These are phyloP conservation scores for Parazoanthus swiftii DNA, from an alignment of 92 coral and sea anemone species.

Conservation along the genomic window DNA sequence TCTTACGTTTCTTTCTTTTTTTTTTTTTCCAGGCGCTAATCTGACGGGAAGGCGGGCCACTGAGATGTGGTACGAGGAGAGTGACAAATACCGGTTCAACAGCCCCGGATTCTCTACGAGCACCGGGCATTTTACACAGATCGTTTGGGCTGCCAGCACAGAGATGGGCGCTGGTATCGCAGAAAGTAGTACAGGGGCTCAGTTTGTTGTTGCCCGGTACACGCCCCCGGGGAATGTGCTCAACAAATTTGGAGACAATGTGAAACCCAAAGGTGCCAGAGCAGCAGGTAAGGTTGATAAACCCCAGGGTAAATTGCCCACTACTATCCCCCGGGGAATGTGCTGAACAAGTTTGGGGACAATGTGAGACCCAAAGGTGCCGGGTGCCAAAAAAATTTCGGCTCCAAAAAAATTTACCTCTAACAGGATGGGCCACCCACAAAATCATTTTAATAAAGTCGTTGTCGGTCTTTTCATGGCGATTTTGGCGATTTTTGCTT, in stretches of 20 bases:
- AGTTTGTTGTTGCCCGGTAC: slow-evolving; percentile 92
- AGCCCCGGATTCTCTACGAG: slow-evolving; percentile 83
- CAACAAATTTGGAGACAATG: slow-evolving; percentile 92
- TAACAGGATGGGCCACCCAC: too few species aligned
- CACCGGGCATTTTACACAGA: slow-evolving; percentile 97
- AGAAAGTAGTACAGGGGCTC: slow-evolving; percentile 88
- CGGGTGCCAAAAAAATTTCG: too few species aligned
- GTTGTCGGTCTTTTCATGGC: too few species aligned
- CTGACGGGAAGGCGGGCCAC: slow-evolving; percentile 89
- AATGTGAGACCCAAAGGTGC: too few species aligned
- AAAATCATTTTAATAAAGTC: too few species aligned
- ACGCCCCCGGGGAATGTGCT: slow-evolving; percentile 96
- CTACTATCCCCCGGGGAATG: too few species aligned
- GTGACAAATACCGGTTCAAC: slow-evolving; percentile 75
- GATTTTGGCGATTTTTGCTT: not conserved
- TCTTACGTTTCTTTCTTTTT: not conserved
- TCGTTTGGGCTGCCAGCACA: slow-evolving; percentile 86
- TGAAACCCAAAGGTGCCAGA: slow-evolving; percentile 65
- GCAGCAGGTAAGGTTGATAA: slow-evolving; percentile 48
- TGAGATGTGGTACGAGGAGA: slow-evolving; percentile 99
- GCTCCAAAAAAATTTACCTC: too few species aligned
- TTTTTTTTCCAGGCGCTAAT: slow-evolving; percentile 64
- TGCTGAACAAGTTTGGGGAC: too few species aligned
- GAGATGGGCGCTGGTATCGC: slow-evolving; percentile 98
- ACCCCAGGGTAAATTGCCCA: too few species aligned